Conservation (phyloP, 2,797 vertebrate genomes). For the Sparidentex hasta region DNA sequence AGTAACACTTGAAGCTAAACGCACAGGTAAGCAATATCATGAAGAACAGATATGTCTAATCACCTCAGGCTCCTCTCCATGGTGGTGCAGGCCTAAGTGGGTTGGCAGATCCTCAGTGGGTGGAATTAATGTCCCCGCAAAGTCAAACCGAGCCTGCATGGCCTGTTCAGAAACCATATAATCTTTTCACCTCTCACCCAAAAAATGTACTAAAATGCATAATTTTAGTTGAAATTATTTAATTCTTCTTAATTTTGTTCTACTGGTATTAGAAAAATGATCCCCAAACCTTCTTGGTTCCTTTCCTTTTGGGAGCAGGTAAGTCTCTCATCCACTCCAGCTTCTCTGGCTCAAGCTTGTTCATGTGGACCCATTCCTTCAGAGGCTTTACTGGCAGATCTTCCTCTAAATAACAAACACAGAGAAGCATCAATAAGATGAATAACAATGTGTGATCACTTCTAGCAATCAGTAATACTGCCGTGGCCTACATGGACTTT, state of each 20-base stretch:
- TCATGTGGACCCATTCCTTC: constrained; percentile 96
- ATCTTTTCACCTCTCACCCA: neutral
- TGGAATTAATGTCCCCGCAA: constrained; percentile 91
- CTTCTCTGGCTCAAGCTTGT: constrained; percentile 95
- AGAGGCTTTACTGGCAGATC: constrained; percentile 89
- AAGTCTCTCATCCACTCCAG: constrained; percentile 95
- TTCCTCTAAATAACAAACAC: constrained; percentile 70
- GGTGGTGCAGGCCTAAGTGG: constrained; percentile 96
- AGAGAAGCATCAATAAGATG: neutral
- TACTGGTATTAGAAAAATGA: neutral
- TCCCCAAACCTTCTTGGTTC: constrained; percentile 88
- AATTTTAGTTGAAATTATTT: neutral
- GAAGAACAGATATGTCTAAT: constrained; percentile 32
- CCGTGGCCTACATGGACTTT: neutral
- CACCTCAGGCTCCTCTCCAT: constrained; percentile 98
- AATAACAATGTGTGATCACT: neutral
- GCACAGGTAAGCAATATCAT: too few species aligned
- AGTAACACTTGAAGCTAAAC: neutral
- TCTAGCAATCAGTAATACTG: neutral
- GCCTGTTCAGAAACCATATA: constrained; percentile 80
- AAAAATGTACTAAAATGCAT: neutral
- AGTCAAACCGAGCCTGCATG: constrained; percentile 97
- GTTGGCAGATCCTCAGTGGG: constrained; percentile 92
- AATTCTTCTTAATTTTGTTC: neutral
- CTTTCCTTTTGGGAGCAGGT: constrained; percentile 85